Evolutionary conservation across 2,113 vertebrate species (phyloP), one percentile per base, ranked within the genome.

Genomic region (Ranitomeya variabilis): DNA sequence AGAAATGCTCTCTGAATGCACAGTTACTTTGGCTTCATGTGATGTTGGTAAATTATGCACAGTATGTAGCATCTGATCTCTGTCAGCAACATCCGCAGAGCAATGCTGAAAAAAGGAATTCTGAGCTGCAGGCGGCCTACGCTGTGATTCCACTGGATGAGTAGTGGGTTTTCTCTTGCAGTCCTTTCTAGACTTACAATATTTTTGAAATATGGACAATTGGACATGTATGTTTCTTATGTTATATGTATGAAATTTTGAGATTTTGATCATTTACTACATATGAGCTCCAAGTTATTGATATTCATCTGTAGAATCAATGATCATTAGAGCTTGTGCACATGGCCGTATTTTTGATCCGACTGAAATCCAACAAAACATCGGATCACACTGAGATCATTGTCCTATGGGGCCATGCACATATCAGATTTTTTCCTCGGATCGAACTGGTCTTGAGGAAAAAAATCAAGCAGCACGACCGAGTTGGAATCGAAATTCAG

Each of bases 41-140:
- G 69, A 83, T 83, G 87, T 52, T 88, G 80, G 76, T 66, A 88
- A 88, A 88, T 88, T 88, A 88, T 88, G 67, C 87, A 83, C 87
- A 88, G 87, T 88, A 88, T 80, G 87, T 74, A 88, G 79, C 83
- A 83, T 88, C 80, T 88, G 87, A 88, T 88, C 87, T 88, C 87
- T 83, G 87, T 88, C 80, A 88, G 87, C 80, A 77, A 83, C 87
- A 88, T 88, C 87, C 87, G 80, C 31, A 62, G 80, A 83, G 87
- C 69, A 64, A 31, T 88, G 80, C 69, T 87, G 86, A 57, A 78
- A 87, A 80, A 51, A 87, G 52, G 77, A 77, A 80, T 80, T 87
- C 26, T 83, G 67, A 88, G 62, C 80, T 77, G 87, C 87, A 88
- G 87, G 87, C 80, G 66, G 87, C 71, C 80, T 13, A 54, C 85